phyloP scores from a whole-genome alignment of 1,140 invertebrate species.

The Trypoxylus dichotomus region DNA sequence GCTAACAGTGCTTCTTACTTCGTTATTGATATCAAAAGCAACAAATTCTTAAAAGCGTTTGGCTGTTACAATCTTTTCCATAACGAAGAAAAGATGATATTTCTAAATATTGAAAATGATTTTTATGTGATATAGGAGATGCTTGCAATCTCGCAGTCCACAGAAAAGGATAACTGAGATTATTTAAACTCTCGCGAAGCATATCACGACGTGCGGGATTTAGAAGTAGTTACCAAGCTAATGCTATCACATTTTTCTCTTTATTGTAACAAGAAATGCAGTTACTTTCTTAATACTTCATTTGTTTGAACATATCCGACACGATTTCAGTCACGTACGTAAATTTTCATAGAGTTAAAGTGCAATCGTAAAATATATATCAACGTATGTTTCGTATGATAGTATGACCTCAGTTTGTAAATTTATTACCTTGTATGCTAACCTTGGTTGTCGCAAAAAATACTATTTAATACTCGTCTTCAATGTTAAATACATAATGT shows the following conservation, averaged over 20 bases:
- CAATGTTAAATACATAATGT: slow-evolving; percentile 2
- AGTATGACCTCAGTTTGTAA: not conserved
- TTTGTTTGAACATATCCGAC: not conserved
- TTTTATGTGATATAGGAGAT: too few species aligned
- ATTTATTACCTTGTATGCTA: not conserved
- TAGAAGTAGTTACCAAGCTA: not conserved
- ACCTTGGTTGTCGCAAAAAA: not conserved
- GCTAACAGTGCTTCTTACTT: too few species aligned
- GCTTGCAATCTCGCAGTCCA: too few species aligned
- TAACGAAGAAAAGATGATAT: too few species aligned
- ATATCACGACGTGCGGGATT: not conserved
- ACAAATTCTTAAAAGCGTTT: too few species aligned
- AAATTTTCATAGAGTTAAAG: not conserved
- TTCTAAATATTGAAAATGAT: too few species aligned
- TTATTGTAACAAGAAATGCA: not conserved
- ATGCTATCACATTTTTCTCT: not conserved
- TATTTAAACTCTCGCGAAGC: too few species aligned
- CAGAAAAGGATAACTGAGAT: too few species aligned
- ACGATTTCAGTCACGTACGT: not conserved
- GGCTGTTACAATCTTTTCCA: too few species aligned
- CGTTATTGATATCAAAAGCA: too few species aligned
- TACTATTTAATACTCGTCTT: not conserved
- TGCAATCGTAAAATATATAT: not conserved
- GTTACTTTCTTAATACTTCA: not conserved
- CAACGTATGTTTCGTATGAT: not conserved